These are phyloP conservation scores for Dufourea novaeangliae DNA, from an alignment of 1,140 invertebrate genomes.

Conservation along the genomic window DNA sequence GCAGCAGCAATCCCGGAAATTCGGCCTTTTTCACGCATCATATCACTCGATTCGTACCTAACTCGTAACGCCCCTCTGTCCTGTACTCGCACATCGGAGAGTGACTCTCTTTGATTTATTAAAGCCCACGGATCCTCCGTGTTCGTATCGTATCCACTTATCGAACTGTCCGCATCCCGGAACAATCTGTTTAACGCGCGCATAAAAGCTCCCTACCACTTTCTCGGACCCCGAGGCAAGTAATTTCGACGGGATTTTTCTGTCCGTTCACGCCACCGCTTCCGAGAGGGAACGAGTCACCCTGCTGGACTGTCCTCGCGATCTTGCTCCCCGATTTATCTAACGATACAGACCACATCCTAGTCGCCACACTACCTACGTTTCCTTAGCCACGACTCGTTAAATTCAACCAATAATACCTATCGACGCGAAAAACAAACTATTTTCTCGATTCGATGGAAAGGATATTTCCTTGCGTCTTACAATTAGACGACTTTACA, in stretches of 20 bases:
- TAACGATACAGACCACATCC: not conserved
- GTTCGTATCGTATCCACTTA: constrained; percentile 64
- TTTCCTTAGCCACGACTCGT: not conserved
- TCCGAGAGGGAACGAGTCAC: constrained; percentile 24
- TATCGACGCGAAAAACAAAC: not conserved
- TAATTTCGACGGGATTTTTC: constrained; percentile 45
- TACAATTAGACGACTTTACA: no score
- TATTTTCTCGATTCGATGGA: no score
- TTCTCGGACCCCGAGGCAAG: constrained; percentile 23
- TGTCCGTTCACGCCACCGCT: constrained; percentile 16
- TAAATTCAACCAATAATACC: not conserved
- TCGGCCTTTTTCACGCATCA: constrained; percentile 40
- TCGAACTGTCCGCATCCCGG: constrained; percentile 51
- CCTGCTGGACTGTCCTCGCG: constrained; percentile 16
- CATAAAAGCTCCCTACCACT: constrained; percentile 11
- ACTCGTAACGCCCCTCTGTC: not conserved
- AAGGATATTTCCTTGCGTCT: no score
- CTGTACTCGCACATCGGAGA: not conserved
- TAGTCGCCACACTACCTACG: not conserved
- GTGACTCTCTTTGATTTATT: constrained; percentile 37
- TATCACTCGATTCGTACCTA: constrained; percentile 4
- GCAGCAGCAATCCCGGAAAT: not conserved
- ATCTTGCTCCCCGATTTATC: constrained; percentile 29
- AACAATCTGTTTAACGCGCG: constrained; percentile 51
- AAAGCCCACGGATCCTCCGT: constrained; percentile 35